Evolutionary conservation across 2,113 vertebrate genomes (phyloP).

Genomic region (Ptilonorhynchus violaceus): DNA sequence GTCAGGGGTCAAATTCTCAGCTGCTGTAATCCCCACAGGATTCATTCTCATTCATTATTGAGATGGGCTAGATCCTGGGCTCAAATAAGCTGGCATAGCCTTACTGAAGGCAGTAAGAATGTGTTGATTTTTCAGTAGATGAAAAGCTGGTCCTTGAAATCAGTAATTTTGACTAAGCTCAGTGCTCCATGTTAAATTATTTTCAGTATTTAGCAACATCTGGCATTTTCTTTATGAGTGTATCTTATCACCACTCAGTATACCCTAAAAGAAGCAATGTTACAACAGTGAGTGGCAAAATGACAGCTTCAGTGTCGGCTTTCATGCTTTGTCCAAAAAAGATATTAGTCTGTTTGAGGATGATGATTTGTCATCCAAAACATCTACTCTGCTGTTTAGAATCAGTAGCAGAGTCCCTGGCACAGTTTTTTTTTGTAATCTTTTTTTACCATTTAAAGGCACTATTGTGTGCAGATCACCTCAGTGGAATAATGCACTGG

Average conservation of each 20-base stretch:
- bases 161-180: not conserved
- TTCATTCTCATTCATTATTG: constrained; percentile 38
- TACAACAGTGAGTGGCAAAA: not conserved
- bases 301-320: not conserved
- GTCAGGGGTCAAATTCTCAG: constrained; percentile 48
- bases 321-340: not conserved
- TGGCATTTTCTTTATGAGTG: not conserved
- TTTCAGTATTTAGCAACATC: not conserved
- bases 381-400: constrained; percentile 40
- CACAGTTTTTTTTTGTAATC: not conserved
- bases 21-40: not conserved
- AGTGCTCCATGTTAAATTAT: not conserved
- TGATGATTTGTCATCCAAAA: not conserved
- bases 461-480: constrained; percentile 42
- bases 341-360: not conserved
- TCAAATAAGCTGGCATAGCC: not conserved
- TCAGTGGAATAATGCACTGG: constrained; percentile 60
- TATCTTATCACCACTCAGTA: not conserved
- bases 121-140: not conserved
- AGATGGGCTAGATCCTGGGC: constrained; percentile 15
- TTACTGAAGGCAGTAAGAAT: not conserved
- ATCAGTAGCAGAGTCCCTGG: not conserved
- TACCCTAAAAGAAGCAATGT: not conserved
- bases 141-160: not conserved
- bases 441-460: constrained; percentile 37